phyloP scores from a whole-genome alignment of 2,113 vertebrate species.

The Pelmatolapia mariae region DNA sequence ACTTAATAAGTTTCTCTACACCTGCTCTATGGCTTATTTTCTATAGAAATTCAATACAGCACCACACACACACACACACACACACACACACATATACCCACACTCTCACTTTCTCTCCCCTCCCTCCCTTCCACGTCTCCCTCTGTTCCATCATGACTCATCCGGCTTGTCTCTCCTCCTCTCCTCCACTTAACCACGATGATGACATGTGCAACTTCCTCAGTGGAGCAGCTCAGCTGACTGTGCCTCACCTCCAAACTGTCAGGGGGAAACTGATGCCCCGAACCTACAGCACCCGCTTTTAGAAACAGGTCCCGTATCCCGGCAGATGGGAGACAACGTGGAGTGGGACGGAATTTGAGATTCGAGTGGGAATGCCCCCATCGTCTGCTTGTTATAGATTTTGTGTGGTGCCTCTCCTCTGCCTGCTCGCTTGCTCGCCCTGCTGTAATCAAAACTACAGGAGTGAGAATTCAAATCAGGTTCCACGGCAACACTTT shows the following conservation, averaged over 20 bases:
- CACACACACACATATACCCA: neutral
- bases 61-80: neutral
- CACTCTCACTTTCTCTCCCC: neutral
- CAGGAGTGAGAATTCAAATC: neutral
- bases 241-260: constrained; percentile 24
- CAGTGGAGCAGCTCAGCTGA: constrained; percentile 26
- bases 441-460: neutral
- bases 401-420: constrained; percentile 13
- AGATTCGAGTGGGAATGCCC: constrained; percentile 22
- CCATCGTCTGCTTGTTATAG: constrained; percentile 25
- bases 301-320: constrained; percentile 11
- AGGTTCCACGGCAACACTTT: neutral
- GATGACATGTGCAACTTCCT: constrained; percentile 60
- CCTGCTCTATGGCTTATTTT: constrained; percentile 4
- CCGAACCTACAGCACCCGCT: constrained; percentile 10
- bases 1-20: constrained; percentile 23
- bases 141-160: constrained; percentile 56
- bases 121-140: constrained; percentile 14
- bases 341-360: neutral
- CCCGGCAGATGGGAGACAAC: neutral
- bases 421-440: neutral
- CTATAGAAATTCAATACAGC: constrained; percentile 1
- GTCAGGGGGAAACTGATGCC: constrained; percentile 30
- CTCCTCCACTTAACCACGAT: constrained; percentile 49
- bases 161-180: constrained; percentile 41